A percentile compares a stretch with the other conserved stretches of the same genome.
These are phyloP conservation scores for Gasterosteus aculeatus DNA, from an alignment of 2,113 vertebrate species.

Conservation along the genomic window DNA sequence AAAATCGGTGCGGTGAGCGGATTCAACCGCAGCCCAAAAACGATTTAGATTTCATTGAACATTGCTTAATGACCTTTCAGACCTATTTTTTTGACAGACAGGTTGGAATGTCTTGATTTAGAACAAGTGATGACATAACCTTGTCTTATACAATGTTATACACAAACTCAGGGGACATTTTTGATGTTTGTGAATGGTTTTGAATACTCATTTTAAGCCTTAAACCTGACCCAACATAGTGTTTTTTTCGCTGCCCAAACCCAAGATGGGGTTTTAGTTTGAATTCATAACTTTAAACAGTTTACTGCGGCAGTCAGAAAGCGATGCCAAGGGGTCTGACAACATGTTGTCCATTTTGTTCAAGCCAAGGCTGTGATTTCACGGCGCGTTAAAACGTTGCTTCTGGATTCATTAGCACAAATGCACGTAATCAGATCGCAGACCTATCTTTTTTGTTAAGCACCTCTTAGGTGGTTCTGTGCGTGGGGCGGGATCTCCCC, in stretches of 20 bases:
- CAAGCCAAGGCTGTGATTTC: constrained; percentile 33
- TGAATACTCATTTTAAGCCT: neutral
- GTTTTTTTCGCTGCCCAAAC: neutral
- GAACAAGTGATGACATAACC: neutral
- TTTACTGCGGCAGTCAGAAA: neutral
- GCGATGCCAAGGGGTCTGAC: neutral
- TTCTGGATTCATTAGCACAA: constrained; percentile 57
- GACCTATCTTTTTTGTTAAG: constrained; percentile 52
- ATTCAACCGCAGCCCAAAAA: neutral
- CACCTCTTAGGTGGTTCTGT: constrained; percentile 55
- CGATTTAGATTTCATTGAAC: neutral
- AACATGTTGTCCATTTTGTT: neutral
- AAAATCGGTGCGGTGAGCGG: too few relatives aligned
- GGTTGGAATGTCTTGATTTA: neutral
- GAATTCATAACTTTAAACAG: neutral
- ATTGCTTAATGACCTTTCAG: neutral
- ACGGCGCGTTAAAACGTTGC: constrained; percentile 37
- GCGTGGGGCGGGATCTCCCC: constrained; percentile 49
- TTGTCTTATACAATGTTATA: neutral
- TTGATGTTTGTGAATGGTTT: neutral
- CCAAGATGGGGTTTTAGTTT: neutral
- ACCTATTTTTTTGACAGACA: neutral
- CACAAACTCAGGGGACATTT: neutral
- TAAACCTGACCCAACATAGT: neutral
- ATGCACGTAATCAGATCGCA: constrained; percentile 56